phyloP scores from a whole-genome alignment of 2,113 vertebrate species.

The Eudyptes chrysolophus region DNA sequence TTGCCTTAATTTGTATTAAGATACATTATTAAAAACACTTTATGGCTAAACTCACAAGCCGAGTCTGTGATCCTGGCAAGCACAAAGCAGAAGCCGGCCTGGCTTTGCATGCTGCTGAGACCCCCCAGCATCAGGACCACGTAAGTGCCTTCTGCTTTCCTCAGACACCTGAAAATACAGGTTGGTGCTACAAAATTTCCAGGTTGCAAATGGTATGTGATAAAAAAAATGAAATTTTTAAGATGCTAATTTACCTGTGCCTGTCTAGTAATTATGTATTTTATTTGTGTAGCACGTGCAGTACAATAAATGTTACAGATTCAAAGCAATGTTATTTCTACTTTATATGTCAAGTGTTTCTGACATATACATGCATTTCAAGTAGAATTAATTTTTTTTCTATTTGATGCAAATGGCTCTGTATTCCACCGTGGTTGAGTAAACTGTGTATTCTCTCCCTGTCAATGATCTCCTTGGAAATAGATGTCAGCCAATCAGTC shows the following conservation, averaged over 20 bases:
- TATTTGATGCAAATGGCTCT: constrained; percentile 56
- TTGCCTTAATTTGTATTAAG: constrained; percentile 17
- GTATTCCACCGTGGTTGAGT: constrained; percentile 36
- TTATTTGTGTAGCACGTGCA: constrained; percentile 34
- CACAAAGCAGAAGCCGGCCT: no score
- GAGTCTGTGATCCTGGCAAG: not conserved
- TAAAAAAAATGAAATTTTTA: constrained; percentile 22
- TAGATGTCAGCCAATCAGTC: constrained; percentile 58
- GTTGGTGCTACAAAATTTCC: not conserved
- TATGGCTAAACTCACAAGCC: not conserved
- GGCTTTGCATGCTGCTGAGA: not conserved
- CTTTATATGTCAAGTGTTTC: constrained; percentile 32
- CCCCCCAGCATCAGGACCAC: not conserved
- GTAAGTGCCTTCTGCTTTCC: not conserved
- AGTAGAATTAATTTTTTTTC: constrained; percentile 46
- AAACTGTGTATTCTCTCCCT: constrained; percentile 32
- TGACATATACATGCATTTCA: constrained; percentile 58
- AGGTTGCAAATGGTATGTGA: not conserved
- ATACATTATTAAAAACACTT: constrained; percentile 4
- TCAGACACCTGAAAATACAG: not conserved
- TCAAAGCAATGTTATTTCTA: constrained; percentile 32
- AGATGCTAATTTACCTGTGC: constrained; percentile 38
- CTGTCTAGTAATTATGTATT: constrained; percentile 45
- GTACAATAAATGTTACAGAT: constrained; percentile 43
- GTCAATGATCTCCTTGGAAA: constrained; percentile 62